These are phyloP conservation scores for Papilio machaon DNA, from an alignment of 1,140 invertebrate species.

Conservation along the genomic window DNA sequence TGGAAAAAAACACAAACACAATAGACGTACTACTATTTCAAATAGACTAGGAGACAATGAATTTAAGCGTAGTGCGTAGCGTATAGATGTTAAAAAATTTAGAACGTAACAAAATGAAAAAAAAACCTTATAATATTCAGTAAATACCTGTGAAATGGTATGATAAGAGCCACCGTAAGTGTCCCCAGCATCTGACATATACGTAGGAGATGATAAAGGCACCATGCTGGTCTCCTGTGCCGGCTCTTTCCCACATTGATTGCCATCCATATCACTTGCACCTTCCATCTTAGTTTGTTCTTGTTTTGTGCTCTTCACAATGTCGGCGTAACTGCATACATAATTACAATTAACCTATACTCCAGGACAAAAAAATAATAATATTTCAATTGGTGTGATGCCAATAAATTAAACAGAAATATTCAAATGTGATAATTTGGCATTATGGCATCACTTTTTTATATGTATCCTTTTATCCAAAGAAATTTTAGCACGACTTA, in stretches of 20 bases:
- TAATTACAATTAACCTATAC: conserved; percentile 16
- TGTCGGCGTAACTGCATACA: conserved; percentile 85
- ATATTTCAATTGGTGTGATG: neutral
- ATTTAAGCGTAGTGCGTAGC: too few relatives aligned
- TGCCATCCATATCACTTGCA: conserved; percentile 49
- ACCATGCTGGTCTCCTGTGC: conserved; percentile 49
- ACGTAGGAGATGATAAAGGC: conserved; percentile 54
- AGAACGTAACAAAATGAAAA: too few relatives aligned
- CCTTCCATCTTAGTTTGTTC: conserved; percentile 60
- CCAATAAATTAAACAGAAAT: neutral
- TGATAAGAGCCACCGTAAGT: conserved; percentile 55
- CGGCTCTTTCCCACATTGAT: conserved; percentile 47
- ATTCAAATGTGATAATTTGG: neutral
- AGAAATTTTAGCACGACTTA: too few relatives aligned
- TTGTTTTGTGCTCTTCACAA: conserved; percentile 84
- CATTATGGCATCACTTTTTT: neutral
- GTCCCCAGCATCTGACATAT: conserved; percentile 49
- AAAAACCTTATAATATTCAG: too few relatives aligned
- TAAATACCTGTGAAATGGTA: conserved; percentile 57
- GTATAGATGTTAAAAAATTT: too few relatives aligned
- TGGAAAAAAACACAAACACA: too few relatives aligned
- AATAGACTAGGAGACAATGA: too few relatives aligned
- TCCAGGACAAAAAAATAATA: neutral
- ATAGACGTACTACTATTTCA: too few relatives aligned
- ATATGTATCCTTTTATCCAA: too few relatives aligned